Evolutionary conservation across 2,113 vertebrate genomes (phyloP), one percentile per base, ranked within the genome.

Genomic region (Entelurus aequoreus): DNA sequence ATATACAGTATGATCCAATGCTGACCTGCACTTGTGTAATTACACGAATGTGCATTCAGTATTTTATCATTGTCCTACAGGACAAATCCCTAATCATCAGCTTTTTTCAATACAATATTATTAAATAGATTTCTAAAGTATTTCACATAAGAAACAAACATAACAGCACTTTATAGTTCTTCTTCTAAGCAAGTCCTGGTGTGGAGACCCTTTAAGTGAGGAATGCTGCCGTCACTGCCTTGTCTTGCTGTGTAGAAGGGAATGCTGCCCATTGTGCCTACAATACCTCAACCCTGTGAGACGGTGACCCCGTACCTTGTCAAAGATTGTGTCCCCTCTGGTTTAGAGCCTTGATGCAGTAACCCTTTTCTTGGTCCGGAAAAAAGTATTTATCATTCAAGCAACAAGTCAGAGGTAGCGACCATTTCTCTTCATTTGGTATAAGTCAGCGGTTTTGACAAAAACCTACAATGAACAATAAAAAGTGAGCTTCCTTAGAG

Each of bases 181-280:
- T 69, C 21, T 48, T 28, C 63, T 54, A 77, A 71, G 79, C 66
- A 69, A 69, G 73, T 68, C 75, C 56, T 54, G n/a, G 83, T 80
- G 65, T 75, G 57, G 67, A 80, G 80, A 76, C 66, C 77, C 73
- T 65, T 58, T 64, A 62, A 76, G 62, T 73, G 47, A 68, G 72
- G 80, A 81, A 84, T 86, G 76, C 71, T 60, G 75, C 83, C 66
- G 74, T 82, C 84, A 79, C 73, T 79, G 57, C 77, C 74, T 71
- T 75, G 74, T 79, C 78, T 63, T 72, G 57, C 63, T 67, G 42
- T 40, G 13, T 81, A 74, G 74, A 69, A 16, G 75, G 68, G 80
- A 86, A 86, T 88, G 82, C 83, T 81, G 76, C 85, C 87, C 72
- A 38, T 75, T 71, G 28, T 66, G 62, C 65, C 72, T 52, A 16